Evolutionary conservation across 92 coral and sea anemone genomes (phyloP).

Genomic region (Umimayanthus kanabou): DNA sequence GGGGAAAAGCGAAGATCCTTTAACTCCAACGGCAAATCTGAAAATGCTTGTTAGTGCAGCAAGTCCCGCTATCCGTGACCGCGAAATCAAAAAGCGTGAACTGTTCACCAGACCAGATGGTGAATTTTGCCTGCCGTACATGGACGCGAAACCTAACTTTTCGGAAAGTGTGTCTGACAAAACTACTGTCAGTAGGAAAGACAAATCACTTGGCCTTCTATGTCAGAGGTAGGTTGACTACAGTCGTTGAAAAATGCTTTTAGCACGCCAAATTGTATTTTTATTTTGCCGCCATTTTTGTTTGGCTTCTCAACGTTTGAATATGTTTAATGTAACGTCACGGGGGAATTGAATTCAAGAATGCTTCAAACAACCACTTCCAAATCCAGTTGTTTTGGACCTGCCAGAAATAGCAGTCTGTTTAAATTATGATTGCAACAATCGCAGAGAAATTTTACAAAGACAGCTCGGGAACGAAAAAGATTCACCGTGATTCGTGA

Average conservation of each 20-base stretch:
- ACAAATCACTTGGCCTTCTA: slow-evolving; percentile 95
- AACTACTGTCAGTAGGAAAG: slow-evolving; percentile 88
- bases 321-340: slow-evolving; percentile 67
- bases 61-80: slow-evolving; percentile 96
- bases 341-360: slow-evolving; percentile 25
- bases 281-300: slow-evolving; percentile 81
- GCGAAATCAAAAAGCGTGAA: slow-evolving; percentile 91
- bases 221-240: slow-evolving; percentile 87
- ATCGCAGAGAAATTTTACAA: neutral
- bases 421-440: neutral
- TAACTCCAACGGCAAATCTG: slow-evolving; percentile 96
- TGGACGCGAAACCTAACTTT: slow-evolving; percentile 43
- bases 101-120: slow-evolving; percentile 69
- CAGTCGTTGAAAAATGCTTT: slow-evolving; percentile 1
- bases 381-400: neutral
- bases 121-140: slow-evolving; percentile 52
- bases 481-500: no score
- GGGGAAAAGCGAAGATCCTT: slow-evolving; percentile 68
- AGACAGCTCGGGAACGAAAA: neutral
- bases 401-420: neutral
- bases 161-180: slow-evolving; percentile 59
- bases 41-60: slow-evolving; percentile 98
- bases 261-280: slow-evolving; percentile 24
- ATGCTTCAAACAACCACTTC: neutral
- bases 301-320: slow-evolving; percentile 65